Conservation (phyloP, 2,797 vertebrate genomes). For the Botia kubotai region DNA sequence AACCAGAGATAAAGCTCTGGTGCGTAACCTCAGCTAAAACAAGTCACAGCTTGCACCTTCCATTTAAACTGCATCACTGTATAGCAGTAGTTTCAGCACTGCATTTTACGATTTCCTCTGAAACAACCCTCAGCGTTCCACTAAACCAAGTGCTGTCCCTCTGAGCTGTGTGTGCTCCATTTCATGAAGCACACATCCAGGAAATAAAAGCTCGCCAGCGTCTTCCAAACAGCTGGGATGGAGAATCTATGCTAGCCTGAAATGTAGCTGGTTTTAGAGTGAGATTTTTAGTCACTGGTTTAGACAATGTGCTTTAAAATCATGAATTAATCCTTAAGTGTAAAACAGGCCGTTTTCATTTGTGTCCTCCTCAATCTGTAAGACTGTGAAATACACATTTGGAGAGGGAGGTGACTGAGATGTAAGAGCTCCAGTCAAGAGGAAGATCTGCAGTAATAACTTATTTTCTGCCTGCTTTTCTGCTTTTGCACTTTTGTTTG, state of each 20-base stretch:
- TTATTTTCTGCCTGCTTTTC: no score
- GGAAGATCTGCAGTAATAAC: no score
- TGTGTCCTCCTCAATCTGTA: background rate
- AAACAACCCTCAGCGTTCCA: slow-evolving; percentile 24
- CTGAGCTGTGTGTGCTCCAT: slow-evolving; percentile 23
- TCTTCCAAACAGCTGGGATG: slow-evolving; percentile 11
- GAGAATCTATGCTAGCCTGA: background rate
- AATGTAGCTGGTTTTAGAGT: background rate
- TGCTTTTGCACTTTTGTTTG: no score
- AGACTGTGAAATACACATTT: no score
- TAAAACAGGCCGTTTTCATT: background rate
- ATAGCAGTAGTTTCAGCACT: slow-evolving; percentile 26
- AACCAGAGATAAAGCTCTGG: slow-evolving; percentile 26
- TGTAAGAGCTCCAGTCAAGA: no score
- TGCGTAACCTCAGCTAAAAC: slow-evolving; percentile 61
- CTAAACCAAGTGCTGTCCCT: no score
- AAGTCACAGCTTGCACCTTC: slow-evolving; percentile 27
- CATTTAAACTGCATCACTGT: slow-evolving; percentile 50
- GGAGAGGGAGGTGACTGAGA: no score
- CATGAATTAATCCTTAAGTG: background rate
- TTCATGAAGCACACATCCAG: background rate
- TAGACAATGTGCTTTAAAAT: background rate
- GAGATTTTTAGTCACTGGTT: background rate
- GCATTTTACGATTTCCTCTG: slow-evolving; percentile 41
- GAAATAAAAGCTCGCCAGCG: background rate